phyloP scores from a whole-genome alignment of 2,113 vertebrate genomes.

The Phyllostomus discolor region DNA sequence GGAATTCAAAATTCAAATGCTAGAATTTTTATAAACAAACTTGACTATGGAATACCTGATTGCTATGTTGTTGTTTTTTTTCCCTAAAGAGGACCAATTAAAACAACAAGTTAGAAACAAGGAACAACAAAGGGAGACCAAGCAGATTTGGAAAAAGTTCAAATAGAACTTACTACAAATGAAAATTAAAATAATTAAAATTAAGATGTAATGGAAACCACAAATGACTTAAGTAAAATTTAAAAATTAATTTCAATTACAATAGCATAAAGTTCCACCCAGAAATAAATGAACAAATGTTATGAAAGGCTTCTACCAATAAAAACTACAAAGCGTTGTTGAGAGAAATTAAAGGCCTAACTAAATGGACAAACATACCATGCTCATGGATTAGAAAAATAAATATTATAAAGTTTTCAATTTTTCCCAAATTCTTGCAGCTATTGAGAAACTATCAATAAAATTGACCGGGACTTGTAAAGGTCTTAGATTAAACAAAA shows the following conservation, averaged over 20 bases:
- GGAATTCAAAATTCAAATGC: slow-evolving; percentile 25
- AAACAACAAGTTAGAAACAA: not conserved
- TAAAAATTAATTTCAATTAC: not conserved
- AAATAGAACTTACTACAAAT: not conserved
- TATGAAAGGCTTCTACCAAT: not conserved
- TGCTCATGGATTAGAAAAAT: not conserved
- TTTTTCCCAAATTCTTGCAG: not conserved
- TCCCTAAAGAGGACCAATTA: not conserved
- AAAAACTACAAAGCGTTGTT: not conserved
- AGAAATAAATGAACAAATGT: not conserved
- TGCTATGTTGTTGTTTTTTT: not conserved
- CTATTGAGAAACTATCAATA: not conserved
- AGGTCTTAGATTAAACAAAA: not conserved
- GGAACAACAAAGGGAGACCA: not conserved
- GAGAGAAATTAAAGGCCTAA: not conserved
- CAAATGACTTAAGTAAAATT: not conserved
- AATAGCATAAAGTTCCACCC: not conserved
- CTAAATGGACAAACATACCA: not conserved
- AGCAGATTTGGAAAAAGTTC: not conserved
- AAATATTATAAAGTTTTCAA: not conserved
- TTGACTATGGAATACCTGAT: not conserved
- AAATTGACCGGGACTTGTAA: not conserved
- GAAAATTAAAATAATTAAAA: slow-evolving; percentile 9
- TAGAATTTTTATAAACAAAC: not conserved
- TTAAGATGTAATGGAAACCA: not conserved